Evolutionary conservation across 2,888 invertebrate species (phyloP).

Genomic region (Lithosia quadra): DNA sequence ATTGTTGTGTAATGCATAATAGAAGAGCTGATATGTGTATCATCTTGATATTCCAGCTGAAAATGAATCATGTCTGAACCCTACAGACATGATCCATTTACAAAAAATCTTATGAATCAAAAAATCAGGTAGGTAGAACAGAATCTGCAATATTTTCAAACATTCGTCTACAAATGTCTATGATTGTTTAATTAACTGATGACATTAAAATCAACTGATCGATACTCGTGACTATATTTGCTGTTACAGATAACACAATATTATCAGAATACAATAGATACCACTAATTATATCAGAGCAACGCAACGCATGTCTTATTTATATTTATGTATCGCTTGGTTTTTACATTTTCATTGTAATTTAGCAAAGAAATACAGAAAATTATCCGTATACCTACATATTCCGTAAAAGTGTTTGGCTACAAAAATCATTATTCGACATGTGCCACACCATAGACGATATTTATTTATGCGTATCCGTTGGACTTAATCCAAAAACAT

Average conservation of each 20-base stretch:
- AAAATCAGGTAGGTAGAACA: background rate
- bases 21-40: no score
- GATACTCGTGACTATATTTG: slow-evolving; percentile 20
- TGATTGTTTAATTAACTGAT: slow-evolving; percentile 17
- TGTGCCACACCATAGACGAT: slow-evolving; percentile 33
- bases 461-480: slow-evolving; percentile 61
- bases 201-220: slow-evolving; percentile 20
- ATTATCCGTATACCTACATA: background rate
- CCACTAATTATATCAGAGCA: background rate
- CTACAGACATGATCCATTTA: background rate
- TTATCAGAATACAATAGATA: slow-evolving; percentile 1
- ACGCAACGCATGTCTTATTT: slow-evolving; percentile 13
- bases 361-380: background rate
- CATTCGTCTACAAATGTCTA: slow-evolving; percentile 5
- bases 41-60: background rate
- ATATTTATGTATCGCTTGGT: background rate
- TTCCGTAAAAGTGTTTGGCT: background rate
- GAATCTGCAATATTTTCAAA: slow-evolving; percentile 4
- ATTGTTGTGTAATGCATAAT: background rate
- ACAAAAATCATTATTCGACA: background rate
- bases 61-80: background rate
- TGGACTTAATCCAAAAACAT: slow-evolving; percentile 61
- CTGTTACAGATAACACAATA: slow-evolving; percentile 18
- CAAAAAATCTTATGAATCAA: background rate
- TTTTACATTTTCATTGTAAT: background rate